Conservation (phyloP, 1,140 invertebrate species). For the Drosophila seguyi region DNA sequence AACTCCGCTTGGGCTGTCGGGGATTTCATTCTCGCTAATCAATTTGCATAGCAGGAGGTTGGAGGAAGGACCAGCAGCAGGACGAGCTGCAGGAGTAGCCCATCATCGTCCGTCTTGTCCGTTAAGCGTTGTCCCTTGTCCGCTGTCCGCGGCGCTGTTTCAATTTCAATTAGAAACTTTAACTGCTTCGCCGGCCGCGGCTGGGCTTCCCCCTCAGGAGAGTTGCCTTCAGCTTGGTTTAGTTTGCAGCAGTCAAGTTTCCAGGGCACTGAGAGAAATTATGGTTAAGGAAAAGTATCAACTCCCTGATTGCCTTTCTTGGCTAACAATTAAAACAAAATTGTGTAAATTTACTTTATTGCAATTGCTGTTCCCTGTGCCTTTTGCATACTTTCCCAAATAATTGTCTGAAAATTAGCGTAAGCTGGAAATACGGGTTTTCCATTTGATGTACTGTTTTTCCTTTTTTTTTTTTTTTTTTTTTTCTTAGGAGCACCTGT, state of each 20-base stretch:
- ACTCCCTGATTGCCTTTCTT: no score
- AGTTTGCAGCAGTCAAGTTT: slow-evolving; percentile 22
- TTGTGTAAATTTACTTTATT: not conserved
- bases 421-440: not conserved
- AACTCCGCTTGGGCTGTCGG: slow-evolving; percentile 11
- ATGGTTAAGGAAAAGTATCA: not conserved
- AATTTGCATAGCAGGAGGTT: slow-evolving; percentile 33
- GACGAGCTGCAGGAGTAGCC: not conserved
- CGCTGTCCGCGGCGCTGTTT: slow-evolving; percentile 49
- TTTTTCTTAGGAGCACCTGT: slow-evolving; percentile 17
- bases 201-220: slow-evolving; percentile 32
- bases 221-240: slow-evolving; percentile 35
- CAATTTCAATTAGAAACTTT: slow-evolving; percentile 82
- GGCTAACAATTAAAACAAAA: not conserved
- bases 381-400: not conserved
- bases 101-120: slow-evolving; percentile 28
- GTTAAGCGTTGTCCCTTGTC: slow-evolving; percentile 24
- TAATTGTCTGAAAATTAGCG: not conserved
- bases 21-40: slow-evolving; percentile 43
- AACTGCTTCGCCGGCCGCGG: slow-evolving; percentile 54
- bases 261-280: slow-evolving; percentile 28
- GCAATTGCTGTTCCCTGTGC: not conserved
- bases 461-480: not conserved
- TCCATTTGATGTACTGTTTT: no score
- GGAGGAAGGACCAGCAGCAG: not conserved